These are phyloP conservation scores for Brachypodius melanocephalos DNA, from an alignment of 2,113 vertebrate genomes.

Conservation along the genomic window DNA sequence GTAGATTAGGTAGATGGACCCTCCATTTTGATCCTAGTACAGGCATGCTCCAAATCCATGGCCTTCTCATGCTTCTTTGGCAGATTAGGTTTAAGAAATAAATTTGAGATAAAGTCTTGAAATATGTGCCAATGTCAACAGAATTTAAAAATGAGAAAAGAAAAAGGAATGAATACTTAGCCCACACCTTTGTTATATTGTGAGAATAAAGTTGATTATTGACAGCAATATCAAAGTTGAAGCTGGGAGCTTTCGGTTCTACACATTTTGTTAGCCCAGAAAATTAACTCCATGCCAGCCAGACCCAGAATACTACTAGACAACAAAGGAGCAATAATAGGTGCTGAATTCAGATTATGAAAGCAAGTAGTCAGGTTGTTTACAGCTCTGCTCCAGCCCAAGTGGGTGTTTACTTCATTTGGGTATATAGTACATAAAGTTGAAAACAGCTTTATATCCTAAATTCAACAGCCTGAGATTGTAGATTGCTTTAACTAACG, in stretches of 20 bases:
- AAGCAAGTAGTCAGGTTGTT: background rate
- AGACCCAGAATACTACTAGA: background rate
- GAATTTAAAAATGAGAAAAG: background rate
- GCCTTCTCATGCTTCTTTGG: background rate
- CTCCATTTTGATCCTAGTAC: background rate
- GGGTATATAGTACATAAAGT: background rate
- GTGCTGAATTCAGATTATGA: background rate
- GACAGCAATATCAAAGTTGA: background rate
- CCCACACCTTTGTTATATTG: background rate
- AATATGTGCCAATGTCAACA: background rate
- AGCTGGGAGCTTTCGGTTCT: background rate
- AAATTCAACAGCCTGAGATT: background rate
- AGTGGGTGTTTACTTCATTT: background rate
- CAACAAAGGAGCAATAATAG: rapidly evolving
- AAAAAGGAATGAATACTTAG: background rate
- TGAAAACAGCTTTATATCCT: background rate
- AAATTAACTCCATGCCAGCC: background rate
- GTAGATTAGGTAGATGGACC: background rate
- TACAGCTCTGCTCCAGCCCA: background rate
- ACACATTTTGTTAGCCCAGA: background rate
- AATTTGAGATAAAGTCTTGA: background rate
- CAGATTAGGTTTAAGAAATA: background rate
- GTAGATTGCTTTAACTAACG: background rate
- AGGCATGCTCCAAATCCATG: background rate
- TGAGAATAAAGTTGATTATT: background rate